Evolutionary conservation across 2,797 vertebrate species (phyloP), one percentile per base, ranked within the genome.

Genomic region (Manis pentadactyla): DNA sequence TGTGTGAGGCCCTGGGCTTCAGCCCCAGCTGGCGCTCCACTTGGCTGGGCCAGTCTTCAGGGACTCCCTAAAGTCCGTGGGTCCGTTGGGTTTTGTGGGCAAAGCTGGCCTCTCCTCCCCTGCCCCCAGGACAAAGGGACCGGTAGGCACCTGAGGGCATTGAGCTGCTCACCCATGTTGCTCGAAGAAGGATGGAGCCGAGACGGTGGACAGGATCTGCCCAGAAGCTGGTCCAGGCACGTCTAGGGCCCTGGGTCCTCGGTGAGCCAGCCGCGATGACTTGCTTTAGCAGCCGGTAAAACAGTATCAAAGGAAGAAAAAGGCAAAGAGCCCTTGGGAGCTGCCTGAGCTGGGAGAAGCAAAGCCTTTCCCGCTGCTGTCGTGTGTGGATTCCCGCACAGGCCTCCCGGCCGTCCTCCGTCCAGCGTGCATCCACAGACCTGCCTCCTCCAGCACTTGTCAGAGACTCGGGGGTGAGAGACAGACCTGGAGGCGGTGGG

Each of bases 311-410:
- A 66, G 87, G 51, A 74, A 66, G 53, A 49, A 18, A 37, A 21
- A 68, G 31, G 57, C 31, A 17, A 19, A n/a, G 49, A 53, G 29
- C 53, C 46, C 31, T 59, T 0, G 7, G 91, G 39, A 19, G 21
- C 59, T 23, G 46, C 51, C 77, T 7, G 1, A 46, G 21, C 87
- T 3, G 17, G 18, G 13, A 53, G 78, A 42, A 7, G 2, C 25
- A 7, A 9, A 57, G 74, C 39, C 39, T 31, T 12, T 6, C 37
- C 87, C 34, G 10, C 75, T 34, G 15, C 15, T 1, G 13, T 23
- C 29, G 37, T 7, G 1, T 29, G 34, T 46, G 51, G 53, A 29
- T 18, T 59, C 4, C 0, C n/a, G 25, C 9, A 0, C 0, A 3
- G 8, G 6, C 83, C 42, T 37, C 10, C 4, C 42, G 9, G 4